Conservation (phyloP, 92 coral and sea anemone genomes). For the Paramuricea clavata region DNA sequence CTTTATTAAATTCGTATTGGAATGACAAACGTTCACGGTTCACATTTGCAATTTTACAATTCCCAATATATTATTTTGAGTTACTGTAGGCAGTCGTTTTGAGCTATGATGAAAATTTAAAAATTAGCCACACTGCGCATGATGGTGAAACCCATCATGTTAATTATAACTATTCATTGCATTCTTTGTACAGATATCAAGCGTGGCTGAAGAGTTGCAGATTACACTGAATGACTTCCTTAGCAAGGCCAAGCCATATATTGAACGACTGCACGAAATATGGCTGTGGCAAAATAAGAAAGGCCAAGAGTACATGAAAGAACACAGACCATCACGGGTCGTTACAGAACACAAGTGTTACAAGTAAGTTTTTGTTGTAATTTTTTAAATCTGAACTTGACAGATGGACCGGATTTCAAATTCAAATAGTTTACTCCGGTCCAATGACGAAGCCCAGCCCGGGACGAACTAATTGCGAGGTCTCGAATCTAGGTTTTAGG, state of each 20-base stretch:
- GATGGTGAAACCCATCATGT: background rate
- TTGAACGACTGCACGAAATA: constrained; percentile 97
- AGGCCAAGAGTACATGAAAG: constrained; percentile 93
- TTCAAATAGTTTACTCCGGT: too few relatives aligned
- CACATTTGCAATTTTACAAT: too few relatives aligned
- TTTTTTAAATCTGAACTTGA: constrained; percentile 4
- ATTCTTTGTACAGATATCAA: constrained; percentile 72
- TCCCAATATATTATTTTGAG: too few relatives aligned
- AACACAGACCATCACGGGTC: constrained; percentile 93
- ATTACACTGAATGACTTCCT: constrained; percentile 91
- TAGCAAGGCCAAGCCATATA: constrained; percentile 98
- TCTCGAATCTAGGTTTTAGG: too few relatives aligned
- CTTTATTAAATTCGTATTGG: too few relatives aligned
- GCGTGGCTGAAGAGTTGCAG: constrained; percentile 91
- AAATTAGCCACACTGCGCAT: background rate
- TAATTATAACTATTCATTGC: background rate
- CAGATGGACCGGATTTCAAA: too few relatives aligned
- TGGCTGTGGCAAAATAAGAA: constrained; percentile 99
- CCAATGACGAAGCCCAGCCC: too few relatives aligned
- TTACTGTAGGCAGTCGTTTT: too few relatives aligned
- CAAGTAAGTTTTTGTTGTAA: constrained; percentile 69
- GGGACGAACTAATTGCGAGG: too few relatives aligned
- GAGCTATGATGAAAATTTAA: background rate
- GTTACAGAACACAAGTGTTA: constrained; percentile 93
- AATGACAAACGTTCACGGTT: too few relatives aligned